Evolutionary conservation across 2,888 invertebrate genomes (phyloP).

Genomic region (Alsophila aescularia): DNA sequence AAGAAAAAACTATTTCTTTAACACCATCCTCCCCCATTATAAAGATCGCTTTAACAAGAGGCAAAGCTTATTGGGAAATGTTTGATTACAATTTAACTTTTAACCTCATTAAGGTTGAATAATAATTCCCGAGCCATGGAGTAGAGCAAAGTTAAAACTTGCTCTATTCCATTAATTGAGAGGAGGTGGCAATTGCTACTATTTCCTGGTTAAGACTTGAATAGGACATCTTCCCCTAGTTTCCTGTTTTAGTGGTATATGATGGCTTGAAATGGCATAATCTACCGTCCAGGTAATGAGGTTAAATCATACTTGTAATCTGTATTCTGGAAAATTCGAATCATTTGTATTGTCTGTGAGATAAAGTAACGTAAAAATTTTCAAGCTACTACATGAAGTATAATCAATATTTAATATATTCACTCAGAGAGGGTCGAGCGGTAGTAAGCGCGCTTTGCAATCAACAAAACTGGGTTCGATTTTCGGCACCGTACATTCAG

Average conservation of each 20-base stretch:
- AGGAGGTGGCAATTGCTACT: neutral
- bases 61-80: slow-evolving; percentile 19
- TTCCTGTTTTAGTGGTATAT: neutral
- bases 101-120: slow-evolving; percentile 16
- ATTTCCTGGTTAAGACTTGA: neutral
- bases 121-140: neutral
- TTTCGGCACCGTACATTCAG: no score
- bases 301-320: no score
- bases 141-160: neutral
- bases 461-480: no score
- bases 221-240: neutral
- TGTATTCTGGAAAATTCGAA: no score
- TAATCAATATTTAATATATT: no score
- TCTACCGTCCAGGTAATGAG: no score
- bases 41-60: slow-evolving; percentile 16
- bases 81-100: slow-evolving; percentile 33
- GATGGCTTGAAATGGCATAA: no score
- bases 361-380: no score
- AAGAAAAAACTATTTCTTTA: slow-evolving; percentile 12
- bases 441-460: no score
- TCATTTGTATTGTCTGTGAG: no score
- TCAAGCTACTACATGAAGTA: no score
- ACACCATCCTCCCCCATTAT: slow-evolving; percentile 1
- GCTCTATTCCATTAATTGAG: neutral
- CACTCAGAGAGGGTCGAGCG: no score